Evolutionary conservation across 2,888 invertebrate genomes (phyloP).

Genomic region (Malacosoma neustria): DNA sequence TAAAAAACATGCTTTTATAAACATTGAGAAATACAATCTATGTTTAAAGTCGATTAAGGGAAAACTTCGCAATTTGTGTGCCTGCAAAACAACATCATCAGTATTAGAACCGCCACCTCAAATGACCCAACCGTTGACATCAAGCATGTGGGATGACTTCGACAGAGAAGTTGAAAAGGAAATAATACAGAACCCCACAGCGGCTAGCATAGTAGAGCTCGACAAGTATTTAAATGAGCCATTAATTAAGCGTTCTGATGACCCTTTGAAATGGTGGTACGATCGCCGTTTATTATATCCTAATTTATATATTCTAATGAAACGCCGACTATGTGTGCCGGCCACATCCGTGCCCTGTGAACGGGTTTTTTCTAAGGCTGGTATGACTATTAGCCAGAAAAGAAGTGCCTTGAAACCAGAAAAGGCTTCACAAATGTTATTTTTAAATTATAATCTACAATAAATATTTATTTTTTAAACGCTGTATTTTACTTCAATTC

Average conservation of each 20-base stretch:
- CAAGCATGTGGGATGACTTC: too few relatives aligned
- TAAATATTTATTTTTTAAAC: slow-evolving; percentile 2
- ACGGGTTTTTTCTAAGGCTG: slow-evolving; percentile 11
- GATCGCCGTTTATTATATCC: slow-evolving; percentile 9
- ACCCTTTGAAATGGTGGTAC: slow-evolving; percentile 14
- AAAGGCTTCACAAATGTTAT: too few relatives aligned
- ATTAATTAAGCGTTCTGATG: slow-evolving; percentile 9
- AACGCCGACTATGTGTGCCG: too few relatives aligned
- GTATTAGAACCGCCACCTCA: slow-evolving; percentile 1
- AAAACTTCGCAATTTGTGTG: too few relatives aligned
- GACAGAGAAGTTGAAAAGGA: too few relatives aligned
- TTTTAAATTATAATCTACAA: slow-evolving; percentile 7
- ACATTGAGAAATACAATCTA: slow-evolving; percentile 5
- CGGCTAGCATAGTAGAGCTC: slow-evolving; percentile 10
- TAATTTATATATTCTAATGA: slow-evolving; percentile 7
- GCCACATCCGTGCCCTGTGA: too few relatives aligned
- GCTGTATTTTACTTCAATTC: too few relatives aligned
- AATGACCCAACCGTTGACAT: too few relatives aligned
- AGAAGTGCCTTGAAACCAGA: too few relatives aligned
- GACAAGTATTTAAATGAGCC: slow-evolving; percentile 13
- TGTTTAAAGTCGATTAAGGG: slow-evolving; percentile 5
- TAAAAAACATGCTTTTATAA: too few relatives aligned
- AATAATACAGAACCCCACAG: slow-evolving; percentile 9
- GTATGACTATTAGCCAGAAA: slow-evolving; percentile 7
- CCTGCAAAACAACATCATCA: too few relatives aligned